Evolutionary conservation across 1,140 invertebrate species (phyloP), one percentile per base, ranked within the genome.

Genomic region (Halictus rubicundus): DNA sequence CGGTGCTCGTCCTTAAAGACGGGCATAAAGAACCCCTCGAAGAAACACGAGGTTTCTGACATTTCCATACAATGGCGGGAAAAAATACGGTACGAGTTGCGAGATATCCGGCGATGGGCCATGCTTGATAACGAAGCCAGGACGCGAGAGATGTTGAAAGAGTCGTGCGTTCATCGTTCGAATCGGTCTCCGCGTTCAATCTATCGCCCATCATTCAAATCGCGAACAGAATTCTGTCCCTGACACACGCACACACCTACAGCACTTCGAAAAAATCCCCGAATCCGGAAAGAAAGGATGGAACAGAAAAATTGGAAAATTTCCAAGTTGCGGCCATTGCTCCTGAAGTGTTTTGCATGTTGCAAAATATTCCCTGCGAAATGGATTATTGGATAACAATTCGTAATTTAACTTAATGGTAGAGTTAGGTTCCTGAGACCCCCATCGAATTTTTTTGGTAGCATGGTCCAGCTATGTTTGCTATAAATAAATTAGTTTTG

Each of bases 31-130:
- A 63, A 72, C 57, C 49, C 49, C 54, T n/a, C 46, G 73, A 64
- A 70, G 74, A 64, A 78, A 79, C 76, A 73, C 68, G 81, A 71
- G 84, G 78, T 81, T 80, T 76, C 81, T 82, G 83, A 66, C 75
- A 90, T 91, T 91, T 90, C 85, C 89, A 91, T 90, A 90, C 90
- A 91, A 91, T 91, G 85, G 79, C 88, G 88, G 82, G 89, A 89
- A 89, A 32, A 87, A 87, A 83, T 85, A 88, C 68, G 81, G 81
- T 81, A 61, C 64, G 68, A 27, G 79, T 91, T 90, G 89, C 89
- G 79, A 89, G 86, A 91, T 88, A 91, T 91, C 89, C 90, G 89
- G 86, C 80, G 87, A 88, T 87, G 78, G 80, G 68, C 88, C 70
- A 81, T 78, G 81, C 68, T 71, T 80, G 89, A 90, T 88, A 89